Evolutionary conservation across 1,140 invertebrate species (phyloP).

Genomic region (Drosophila pectinifera): DNA sequence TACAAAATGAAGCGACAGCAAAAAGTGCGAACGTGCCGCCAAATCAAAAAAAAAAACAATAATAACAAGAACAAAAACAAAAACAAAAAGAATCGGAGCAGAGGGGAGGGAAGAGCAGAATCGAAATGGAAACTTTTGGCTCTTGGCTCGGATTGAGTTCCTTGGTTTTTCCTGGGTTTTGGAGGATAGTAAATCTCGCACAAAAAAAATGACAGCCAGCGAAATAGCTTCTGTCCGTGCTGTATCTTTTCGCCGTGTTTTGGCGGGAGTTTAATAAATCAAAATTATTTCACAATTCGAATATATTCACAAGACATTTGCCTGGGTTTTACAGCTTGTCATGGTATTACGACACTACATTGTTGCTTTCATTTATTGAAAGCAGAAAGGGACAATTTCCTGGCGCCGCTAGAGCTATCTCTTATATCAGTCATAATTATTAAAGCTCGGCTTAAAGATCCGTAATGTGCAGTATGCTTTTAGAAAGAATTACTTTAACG

Average conservation of each 20-base stretch:
- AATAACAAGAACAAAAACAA: conserved; percentile 35
- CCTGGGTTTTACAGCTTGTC: conserved; percentile 5
- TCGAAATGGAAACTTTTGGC: conserved; percentile 44
- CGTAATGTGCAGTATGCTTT: no score
- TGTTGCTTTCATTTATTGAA: conserved; percentile 1
- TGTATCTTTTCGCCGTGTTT: conserved; percentile 16
- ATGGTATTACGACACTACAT: background rate
- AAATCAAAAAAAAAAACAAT: conserved; percentile 46
- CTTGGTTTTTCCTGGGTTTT: conserved; percentile 39
- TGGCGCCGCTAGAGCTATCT: no score
- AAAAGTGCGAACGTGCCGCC: conserved; percentile 32
- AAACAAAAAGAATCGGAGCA: conserved; percentile 51
- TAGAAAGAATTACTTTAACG: no score
- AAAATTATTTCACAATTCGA: conserved; percentile 72
- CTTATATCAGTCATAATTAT: no score
- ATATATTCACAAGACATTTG: conserved; percentile 58
- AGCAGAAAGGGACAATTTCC: no score
- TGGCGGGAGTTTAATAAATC: conserved; percentile 76
- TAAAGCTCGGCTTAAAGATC: no score
- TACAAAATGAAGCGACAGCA: conserved; percentile 40
- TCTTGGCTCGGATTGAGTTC: conserved; percentile 70
- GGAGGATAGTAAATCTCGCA: conserved; percentile 33
- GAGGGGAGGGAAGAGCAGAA: conserved; percentile 19
- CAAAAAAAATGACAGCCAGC: conserved; percentile 29
- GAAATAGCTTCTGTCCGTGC: conserved; percentile 22